Base-by-base conservation (phyloP, 1,140 invertebrate species). In the Spodoptera frugiperda region DNA sequence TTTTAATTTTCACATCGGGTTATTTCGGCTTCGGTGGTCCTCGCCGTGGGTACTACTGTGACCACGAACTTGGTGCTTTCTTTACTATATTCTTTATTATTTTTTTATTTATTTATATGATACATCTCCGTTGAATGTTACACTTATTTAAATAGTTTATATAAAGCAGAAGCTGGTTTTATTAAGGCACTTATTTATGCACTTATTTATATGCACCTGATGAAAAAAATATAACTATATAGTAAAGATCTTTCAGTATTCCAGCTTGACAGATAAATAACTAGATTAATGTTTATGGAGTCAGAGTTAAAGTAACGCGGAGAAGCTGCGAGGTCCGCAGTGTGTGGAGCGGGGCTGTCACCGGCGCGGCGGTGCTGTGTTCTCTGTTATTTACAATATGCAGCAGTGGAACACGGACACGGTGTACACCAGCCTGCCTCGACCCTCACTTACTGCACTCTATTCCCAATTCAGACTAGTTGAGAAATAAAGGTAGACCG, bases 1-100 rank as follows among this genome's bases (percentile, higher is more conserved):
- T 79, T 79, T 79, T 79, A 79, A 79, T 79, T 79, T 79, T 79
- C 78, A 63, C 78, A 76, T 76, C 78, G 71, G 73, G 68, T 79
- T 79, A 72, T 67, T 79, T 76, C 74, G 78, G 73, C 78, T 65
- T 68, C 73, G 65, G 55, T 76, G 78, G 67, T 76, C 78, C 74
- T 76, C 74, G 15, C 8, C 30, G 9, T 76, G 54, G 53, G 61
- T 12, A 72, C 74, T 51, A 76, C 67, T 61, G 19, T 39, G 46
- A 48, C 11, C 30, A 51, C n/a, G 74, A 21, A 79, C 72, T 54
- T 63, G 17, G 1, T 12, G 25, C 51, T 33, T 53, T 44, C 49
- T 15, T 11, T 21, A 14, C 5, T 8, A 0, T 9, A 10, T 39
- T 39, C 33, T 39, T 39, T 10, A 39, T 39, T 39, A 39, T 51